Evolutionary conservation across 2,888 invertebrate genomes (phyloP).

Genomic region (Apeira syringaria): DNA sequence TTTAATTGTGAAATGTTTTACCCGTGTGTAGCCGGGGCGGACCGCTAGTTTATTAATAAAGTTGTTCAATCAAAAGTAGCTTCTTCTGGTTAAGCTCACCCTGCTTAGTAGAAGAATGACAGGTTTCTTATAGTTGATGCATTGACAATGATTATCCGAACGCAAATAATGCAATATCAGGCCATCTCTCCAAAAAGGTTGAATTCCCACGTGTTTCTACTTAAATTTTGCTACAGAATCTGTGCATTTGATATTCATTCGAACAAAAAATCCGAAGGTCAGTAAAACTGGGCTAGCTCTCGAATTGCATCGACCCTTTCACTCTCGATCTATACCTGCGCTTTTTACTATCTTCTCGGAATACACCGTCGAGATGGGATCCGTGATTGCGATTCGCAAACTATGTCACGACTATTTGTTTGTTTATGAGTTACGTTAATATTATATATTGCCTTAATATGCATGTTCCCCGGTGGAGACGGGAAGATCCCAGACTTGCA

Average conservation of each 20-base stretch:
- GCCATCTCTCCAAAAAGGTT: conserved; percentile 50
- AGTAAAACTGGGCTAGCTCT: conserved; percentile 76
- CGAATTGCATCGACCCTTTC: conserved; percentile 82
- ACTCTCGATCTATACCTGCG: conserved; percentile 80
- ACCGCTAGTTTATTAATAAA: too few relatives aligned
- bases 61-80: too few relatives aligned
- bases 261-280: conserved; percentile 73
- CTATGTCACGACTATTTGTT: too few relatives aligned
- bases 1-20: too few relatives aligned
- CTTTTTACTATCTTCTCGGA: conserved; percentile 76
- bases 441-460: too few relatives aligned
- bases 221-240: conserved; percentile 63
- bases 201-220: conserved; percentile 77
- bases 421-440: too few relatives aligned
- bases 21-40: too few relatives aligned
- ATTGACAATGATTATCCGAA: conserved; percentile 36
- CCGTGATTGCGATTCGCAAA: conserved; percentile 55
- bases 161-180: conserved; percentile 70
- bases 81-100: too few relatives aligned
- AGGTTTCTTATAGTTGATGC: conserved; percentile 24
- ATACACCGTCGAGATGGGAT: conserved; percentile 56
- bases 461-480: too few relatives aligned
- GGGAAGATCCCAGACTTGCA: too few relatives aligned
- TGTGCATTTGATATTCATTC: conserved; percentile 60
- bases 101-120: too few relatives aligned